Conservation (phyloP, 2,888 invertebrate genomes). For the Spodoptera picta region DNA sequence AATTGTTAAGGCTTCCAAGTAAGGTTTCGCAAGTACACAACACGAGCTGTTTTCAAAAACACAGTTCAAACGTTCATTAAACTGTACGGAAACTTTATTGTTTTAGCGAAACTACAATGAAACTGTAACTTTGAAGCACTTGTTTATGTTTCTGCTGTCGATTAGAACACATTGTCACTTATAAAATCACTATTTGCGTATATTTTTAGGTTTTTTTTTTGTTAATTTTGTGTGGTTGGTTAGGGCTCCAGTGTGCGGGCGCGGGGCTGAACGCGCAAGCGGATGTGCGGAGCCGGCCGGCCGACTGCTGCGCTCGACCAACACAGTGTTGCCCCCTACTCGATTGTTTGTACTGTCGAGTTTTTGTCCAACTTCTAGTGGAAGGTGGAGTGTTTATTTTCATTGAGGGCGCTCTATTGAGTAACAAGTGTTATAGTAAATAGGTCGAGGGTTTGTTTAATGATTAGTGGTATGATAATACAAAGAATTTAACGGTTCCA, state of each 20-base stretch:
- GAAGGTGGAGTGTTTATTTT: conserved; percentile 17
- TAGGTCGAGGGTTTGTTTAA: neutral
- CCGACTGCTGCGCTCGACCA: conserved; percentile 75
- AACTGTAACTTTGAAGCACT: conserved; percentile 21
- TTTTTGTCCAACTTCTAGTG: conserved; percentile 56
- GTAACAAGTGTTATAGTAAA: neutral
- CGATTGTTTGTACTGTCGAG: conserved; percentile 73
- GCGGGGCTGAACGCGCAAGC: conserved; percentile 83
- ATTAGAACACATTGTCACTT: conserved; percentile 55
- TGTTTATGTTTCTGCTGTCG: conserved; percentile 20
- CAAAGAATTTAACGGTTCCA: too few species aligned
- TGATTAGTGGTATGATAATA: too few species aligned
- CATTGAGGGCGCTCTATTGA: neutral
- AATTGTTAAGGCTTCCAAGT: conserved; percentile 67
- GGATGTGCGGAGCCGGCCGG: conserved; percentile 86
- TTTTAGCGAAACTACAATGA: conserved; percentile 28
- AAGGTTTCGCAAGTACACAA: conserved; percentile 69
- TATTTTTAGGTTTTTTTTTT: conserved; percentile 40
- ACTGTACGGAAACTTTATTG: conserved; percentile 38
- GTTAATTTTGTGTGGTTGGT: conserved; percentile 41
- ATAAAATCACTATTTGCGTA: conserved; percentile 30
- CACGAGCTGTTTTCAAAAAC: conserved; percentile 60
- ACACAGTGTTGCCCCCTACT: conserved; percentile 74
- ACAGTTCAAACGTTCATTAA: conserved; percentile 47
- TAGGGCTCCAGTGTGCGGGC: conserved; percentile 69